Evolutionary conservation across 2,113 vertebrate genomes (phyloP).

Genomic region (Dicrurus megarhynchus): DNA sequence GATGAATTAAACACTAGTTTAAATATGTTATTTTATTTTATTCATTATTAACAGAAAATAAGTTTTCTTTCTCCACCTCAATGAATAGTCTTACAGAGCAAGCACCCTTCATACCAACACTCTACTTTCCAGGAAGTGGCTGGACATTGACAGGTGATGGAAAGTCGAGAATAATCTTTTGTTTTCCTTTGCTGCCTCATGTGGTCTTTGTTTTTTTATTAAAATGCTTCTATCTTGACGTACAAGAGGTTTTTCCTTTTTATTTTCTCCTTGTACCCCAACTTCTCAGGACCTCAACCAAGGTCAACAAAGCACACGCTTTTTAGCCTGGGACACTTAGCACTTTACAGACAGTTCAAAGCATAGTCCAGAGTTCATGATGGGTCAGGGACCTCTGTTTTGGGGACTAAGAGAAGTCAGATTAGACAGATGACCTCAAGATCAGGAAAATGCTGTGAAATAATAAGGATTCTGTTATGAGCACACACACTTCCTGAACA

Average conservation of each 20-base stretch:
- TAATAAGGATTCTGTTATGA: background rate
- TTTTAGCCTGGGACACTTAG: background rate
- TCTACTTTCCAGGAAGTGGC: background rate
- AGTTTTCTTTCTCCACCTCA: background rate
- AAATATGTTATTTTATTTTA: background rate
- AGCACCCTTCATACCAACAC: accelerated
- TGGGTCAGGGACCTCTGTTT: background rate
- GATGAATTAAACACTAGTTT: background rate
- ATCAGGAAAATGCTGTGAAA: background rate
- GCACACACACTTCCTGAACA: background rate
- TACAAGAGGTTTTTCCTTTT: background rate
- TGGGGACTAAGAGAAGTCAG: background rate
- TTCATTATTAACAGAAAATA: background rate
- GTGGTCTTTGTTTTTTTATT: background rate
- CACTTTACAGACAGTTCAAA: background rate
- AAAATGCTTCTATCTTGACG: background rate
- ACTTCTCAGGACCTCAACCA: background rate
- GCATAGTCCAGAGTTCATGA: background rate
- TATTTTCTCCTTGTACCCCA: background rate
- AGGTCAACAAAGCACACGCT: background rate
- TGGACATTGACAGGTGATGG: background rate
- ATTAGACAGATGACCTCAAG: background rate
- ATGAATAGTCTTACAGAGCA: background rate
- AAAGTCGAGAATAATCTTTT: background rate
- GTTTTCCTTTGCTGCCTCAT: background rate